A percentile compares a stretch with the other conserved stretches of the same genome.
phyloP scores from a whole-genome alignment of 2,113 vertebrate species.

The Arenaria interpres region DNA sequence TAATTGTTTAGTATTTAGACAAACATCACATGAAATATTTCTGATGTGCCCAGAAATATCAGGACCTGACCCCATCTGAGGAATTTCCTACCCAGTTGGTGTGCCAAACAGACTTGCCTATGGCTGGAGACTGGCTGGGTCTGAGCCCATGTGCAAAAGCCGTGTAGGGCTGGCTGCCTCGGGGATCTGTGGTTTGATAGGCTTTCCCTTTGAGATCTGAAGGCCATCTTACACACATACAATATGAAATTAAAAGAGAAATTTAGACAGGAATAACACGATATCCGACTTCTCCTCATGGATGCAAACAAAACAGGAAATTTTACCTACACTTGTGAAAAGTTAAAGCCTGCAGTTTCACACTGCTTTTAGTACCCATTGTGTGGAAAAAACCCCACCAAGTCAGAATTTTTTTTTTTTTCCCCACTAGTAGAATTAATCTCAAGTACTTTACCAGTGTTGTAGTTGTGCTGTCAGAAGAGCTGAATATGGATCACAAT shows the following conservation, averaged over 20 bases:
- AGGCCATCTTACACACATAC: not conserved
- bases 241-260: not conserved
- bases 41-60: not conserved
- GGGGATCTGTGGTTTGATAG: fast-evolving
- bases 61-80: not conserved
- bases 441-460: not conserved
- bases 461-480: not conserved
- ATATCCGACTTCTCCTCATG: not conserved
- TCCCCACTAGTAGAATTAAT: not conserved
- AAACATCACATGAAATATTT: not conserved
- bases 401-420: not conserved
- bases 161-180: fast-evolving
- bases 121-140: not conserved
- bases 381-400: not conserved
- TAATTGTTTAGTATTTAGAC: not conserved
- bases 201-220: not conserved
- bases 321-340: not conserved
- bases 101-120: not conserved
- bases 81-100: not conserved
- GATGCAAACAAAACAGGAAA: not conserved
- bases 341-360: not conserved
- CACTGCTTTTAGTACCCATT: not conserved
- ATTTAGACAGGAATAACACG: not conserved
- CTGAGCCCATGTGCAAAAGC: fast-evolving
- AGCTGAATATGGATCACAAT: not conserved